A percentile compares a stretch with the other conserved stretches of the same genome.
These are phyloP conservation scores for Collichthys lucidus DNA, from an alignment of 2,113 vertebrate genomes.

Conservation along the genomic window DNA sequence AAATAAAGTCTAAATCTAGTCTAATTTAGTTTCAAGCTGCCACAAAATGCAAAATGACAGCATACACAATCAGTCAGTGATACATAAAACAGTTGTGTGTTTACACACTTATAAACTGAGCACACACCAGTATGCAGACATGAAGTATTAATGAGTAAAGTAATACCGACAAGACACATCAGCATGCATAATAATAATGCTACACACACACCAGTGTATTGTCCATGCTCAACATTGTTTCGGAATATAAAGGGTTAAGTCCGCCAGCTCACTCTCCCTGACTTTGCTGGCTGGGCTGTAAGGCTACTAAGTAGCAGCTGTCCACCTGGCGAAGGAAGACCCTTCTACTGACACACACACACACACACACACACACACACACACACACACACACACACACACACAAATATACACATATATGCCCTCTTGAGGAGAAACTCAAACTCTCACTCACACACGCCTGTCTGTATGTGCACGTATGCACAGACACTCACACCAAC, in stretches of 20 bases:
- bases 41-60: no score
- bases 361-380: slow-evolving; percentile 39
- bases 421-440: slow-evolving; percentile 70
- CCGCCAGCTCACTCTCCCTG: slow-evolving; percentile 65
- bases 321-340: slow-evolving; percentile 83
- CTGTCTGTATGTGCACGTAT: slow-evolving; percentile 23
- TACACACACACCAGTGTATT: slow-evolving; percentile 11
- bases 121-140: neutral
- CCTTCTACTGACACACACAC: slow-evolving; percentile 65
- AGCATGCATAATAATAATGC: slow-evolving; percentile 18
- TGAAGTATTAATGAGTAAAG: slow-evolving; percentile 23
- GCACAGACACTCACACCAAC: neutral
- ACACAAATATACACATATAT: slow-evolving; percentile 58
- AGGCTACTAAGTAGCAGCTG: slow-evolving; percentile 84
- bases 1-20: neutral
- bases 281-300: slow-evolving; percentile 77
- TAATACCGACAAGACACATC: slow-evolving; percentile 24
- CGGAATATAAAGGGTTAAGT: slow-evolving; percentile 73
- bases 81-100: neutral
- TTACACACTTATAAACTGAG: neutral
- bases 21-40: no score
- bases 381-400: slow-evolving; percentile 34
- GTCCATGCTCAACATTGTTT: slow-evolving; percentile 36
- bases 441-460: slow-evolving; percentile 55
- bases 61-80: neutral